Conservation (phyloP, 2,797 vertebrate genomes). For the Xenops minutus region DNA sequence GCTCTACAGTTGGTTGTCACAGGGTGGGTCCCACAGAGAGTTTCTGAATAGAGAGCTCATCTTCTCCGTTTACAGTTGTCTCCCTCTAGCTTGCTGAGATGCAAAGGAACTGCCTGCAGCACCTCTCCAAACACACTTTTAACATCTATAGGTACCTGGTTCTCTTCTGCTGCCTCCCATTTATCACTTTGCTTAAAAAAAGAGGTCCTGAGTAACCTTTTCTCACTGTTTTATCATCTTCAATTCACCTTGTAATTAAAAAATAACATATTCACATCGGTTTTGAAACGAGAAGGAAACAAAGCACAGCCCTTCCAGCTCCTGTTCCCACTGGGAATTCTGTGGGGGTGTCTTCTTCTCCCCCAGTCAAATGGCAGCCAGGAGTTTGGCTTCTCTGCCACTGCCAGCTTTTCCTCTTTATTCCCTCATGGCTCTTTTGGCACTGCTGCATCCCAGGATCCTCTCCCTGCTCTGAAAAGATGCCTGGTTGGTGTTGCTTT, state of each 20-base stretch:
- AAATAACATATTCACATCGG: neutral
- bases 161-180: neutral
- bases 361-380: neutral
- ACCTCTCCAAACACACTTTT: neutral
- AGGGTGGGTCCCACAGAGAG: neutral
- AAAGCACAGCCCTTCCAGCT: neutral
- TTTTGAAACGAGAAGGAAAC: neutral
- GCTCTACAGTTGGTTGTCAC: neutral
- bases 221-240: neutral
- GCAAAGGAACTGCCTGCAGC: neutral
- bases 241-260: neutral
- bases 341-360: neutral
- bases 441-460: neutral
- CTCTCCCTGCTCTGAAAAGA: neutral
- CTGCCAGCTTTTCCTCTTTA: neutral
- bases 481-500: neutral
- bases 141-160: neutral
- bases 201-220: neutral
- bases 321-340: neutral
- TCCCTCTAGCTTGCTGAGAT: neutral
- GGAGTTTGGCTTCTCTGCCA: neutral
- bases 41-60: neutral
- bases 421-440: neutral
- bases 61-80: neutral
- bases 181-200: neutral